Evolutionary conservation across 2,888 invertebrate genomes (phyloP).

Genomic region (Netelia virgata): DNA sequence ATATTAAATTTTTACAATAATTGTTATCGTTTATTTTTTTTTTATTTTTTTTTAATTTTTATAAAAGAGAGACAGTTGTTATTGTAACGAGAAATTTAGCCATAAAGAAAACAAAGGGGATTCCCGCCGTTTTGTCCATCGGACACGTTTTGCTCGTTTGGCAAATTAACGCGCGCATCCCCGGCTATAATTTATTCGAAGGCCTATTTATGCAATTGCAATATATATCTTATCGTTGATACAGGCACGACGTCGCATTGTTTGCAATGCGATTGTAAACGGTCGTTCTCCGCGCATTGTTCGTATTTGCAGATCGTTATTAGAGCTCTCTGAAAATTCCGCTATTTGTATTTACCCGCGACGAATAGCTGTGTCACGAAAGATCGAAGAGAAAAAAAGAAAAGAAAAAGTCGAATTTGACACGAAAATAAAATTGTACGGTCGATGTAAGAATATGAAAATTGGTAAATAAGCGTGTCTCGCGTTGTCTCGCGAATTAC

Average conservation of each 20-base stretch:
- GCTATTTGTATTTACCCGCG: conserved; percentile 59
- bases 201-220: conserved; percentile 53
- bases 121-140: conserved; percentile 15
- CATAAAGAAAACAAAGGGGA: not conserved
- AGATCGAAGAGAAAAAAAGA: conserved; percentile 1
- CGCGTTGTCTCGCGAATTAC: not conserved
- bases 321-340: conserved; percentile 32
- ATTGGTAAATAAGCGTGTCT: too few relatives aligned
- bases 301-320: conserved; percentile 57
- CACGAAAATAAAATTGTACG: not conserved
- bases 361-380: conserved; percentile 28
- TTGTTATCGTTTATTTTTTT: not conserved
- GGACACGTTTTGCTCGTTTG: conserved; percentile 16
- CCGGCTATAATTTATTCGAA: conserved; percentile 48
- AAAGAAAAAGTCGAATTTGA: not conserved
- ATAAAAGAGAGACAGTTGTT: not conserved
- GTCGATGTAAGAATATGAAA: too few relatives aligned
- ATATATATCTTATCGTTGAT: conserved; percentile 59
- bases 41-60: too few relatives aligned
- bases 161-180: not conserved
- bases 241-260: conserved; percentile 48
- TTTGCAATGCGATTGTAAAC: conserved; percentile 58
- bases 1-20: too few relatives aligned
- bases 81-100: conserved; percentile 4
- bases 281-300: conserved; percentile 54